Evolutionary conservation across 1,140 invertebrate genomes (phyloP).

Genomic region (Lethrus apterus): DNA sequence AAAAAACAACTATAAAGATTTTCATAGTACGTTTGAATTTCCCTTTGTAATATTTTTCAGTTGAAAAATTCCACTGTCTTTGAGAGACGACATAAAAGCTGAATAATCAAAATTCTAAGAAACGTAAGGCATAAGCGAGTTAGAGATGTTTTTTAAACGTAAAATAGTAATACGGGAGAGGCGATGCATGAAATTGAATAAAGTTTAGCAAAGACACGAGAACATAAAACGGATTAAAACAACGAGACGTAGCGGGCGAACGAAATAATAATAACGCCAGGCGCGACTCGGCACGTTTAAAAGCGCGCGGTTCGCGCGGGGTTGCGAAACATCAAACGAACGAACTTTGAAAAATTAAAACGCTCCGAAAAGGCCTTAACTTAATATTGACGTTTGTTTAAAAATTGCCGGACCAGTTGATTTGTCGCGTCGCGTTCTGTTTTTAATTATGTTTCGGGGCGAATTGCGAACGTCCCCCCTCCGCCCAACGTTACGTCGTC

Average conservation of each 20-base stretch:
- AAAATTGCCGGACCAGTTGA: no score
- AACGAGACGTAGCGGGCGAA: constrained; percentile 14
- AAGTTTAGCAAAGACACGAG: constrained; percentile 18
- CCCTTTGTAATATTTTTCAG: constrained; percentile 6
- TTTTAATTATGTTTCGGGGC: no score
- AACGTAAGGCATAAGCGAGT: neutral
- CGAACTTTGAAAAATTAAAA: no score
- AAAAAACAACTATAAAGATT: neutral
- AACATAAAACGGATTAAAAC: constrained; percentile 17
- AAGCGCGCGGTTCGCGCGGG: no score
- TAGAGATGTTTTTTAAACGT: constrained; percentile 19
- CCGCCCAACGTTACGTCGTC: no score
- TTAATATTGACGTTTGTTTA: no score
- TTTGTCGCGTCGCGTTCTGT: no score
- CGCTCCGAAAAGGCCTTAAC: no score
- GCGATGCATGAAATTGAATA: constrained; percentile 29
- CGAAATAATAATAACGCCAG: constrained; percentile 5
- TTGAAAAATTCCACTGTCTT: constrained; percentile 6
- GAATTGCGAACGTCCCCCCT: no score
- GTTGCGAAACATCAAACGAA: no score
- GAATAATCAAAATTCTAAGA: constrained; percentile 12
- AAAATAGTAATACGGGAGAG: constrained; percentile 26
- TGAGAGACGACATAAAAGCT: no score
- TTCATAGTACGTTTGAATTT: constrained; percentile 2
- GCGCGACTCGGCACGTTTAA: no score